Conservation (phyloP, 1,140 invertebrate genomes). For the Brachionus koreanus region DNA sequence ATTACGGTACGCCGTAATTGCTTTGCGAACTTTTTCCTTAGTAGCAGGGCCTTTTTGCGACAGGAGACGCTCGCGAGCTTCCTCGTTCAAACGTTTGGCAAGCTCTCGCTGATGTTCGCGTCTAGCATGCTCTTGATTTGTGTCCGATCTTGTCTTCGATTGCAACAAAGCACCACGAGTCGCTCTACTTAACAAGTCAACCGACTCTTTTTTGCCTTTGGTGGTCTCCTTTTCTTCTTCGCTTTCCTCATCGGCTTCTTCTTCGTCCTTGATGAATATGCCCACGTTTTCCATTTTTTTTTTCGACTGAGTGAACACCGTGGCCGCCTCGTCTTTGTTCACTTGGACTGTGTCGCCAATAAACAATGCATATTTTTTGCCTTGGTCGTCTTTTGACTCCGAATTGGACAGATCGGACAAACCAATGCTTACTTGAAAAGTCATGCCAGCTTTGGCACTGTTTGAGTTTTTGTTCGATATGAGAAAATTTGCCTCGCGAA, state of each 20-base stretch:
- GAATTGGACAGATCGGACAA: slow-evolving; percentile 80
- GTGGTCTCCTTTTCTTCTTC: slow-evolving; percentile 66
- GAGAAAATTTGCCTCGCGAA: slow-evolving; percentile 84
- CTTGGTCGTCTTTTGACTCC: slow-evolving; percentile 72
- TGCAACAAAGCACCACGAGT: slow-evolving; percentile 54
- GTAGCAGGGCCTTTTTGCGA: slow-evolving; percentile 72
- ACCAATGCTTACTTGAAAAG: slow-evolving; percentile 92
- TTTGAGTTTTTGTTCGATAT: slow-evolving; percentile 79
- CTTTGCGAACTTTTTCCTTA: slow-evolving; percentile 73
- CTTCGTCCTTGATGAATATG: slow-evolving; percentile 83
- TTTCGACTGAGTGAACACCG: slow-evolving; percentile 82
- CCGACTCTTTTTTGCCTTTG: slow-evolving; percentile 62
- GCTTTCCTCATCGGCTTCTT: slow-evolving; percentile 62
- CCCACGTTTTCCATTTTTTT: slow-evolving; percentile 89
- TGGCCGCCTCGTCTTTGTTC: slow-evolving; percentile 81
- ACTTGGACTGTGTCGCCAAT: slow-evolving; percentile 93
- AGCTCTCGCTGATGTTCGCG: slow-evolving; percentile 94
- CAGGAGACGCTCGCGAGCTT: slow-evolving; percentile 81
- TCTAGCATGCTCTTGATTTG: slow-evolving; percentile 91
- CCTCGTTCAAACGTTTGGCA: slow-evolving; percentile 80
- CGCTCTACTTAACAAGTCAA: slow-evolving; percentile 63
- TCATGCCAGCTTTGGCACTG: slow-evolving; percentile 69
- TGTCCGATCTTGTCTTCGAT: slow-evolving; percentile 50
- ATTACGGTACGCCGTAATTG: slow-evolving; percentile 89
- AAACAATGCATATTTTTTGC: slow-evolving; percentile 87